These are phyloP conservation scores for Gryllus longicercus DNA, from an alignment of 2,888 invertebrate genomes.

Conservation along the genomic window DNA sequence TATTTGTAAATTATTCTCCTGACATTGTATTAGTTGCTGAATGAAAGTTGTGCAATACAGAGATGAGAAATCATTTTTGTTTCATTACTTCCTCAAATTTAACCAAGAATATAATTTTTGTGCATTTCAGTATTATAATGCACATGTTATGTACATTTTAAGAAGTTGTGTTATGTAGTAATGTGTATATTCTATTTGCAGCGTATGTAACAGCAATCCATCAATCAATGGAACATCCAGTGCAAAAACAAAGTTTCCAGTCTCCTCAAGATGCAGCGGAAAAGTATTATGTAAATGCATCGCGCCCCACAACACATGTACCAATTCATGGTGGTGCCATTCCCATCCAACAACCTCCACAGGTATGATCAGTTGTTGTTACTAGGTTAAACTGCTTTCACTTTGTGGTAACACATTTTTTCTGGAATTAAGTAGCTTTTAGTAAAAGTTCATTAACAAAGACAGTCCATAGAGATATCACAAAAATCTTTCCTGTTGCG, in stretches of 20 bases:
- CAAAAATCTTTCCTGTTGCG: too few relatives aligned
- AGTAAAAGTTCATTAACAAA: background rate
- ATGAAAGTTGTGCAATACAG: too few relatives aligned
- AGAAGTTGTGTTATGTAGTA: too few relatives aligned
- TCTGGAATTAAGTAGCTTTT: background rate
- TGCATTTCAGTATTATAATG: too few relatives aligned
- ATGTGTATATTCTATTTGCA: slow-evolving; percentile 33
- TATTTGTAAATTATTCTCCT: too few relatives aligned
- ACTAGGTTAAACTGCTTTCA: background rate
- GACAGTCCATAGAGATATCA: too few relatives aligned
- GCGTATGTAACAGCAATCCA: slow-evolving; percentile 45
- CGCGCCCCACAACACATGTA: slow-evolving; percentile 55
- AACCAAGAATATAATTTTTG: too few relatives aligned
- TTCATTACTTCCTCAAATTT: too few relatives aligned
- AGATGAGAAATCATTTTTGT: too few relatives aligned
- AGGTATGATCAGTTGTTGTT: slow-evolving; percentile 42
- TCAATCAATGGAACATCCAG: slow-evolving; percentile 44
- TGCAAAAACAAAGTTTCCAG: slow-evolving; percentile 43
- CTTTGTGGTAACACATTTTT: background rate
- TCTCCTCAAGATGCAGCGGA: slow-evolving; percentile 43
- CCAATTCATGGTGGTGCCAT: slow-evolving; percentile 55
- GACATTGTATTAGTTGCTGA: too few relatives aligned
- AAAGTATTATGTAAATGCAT: slow-evolving; percentile 43
- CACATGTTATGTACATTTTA: too few relatives aligned
- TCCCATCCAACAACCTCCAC: slow-evolving; percentile 55